Conservation (phyloP, 2,113 vertebrate species). For the Cyprinodon brontotheroides region DNA sequence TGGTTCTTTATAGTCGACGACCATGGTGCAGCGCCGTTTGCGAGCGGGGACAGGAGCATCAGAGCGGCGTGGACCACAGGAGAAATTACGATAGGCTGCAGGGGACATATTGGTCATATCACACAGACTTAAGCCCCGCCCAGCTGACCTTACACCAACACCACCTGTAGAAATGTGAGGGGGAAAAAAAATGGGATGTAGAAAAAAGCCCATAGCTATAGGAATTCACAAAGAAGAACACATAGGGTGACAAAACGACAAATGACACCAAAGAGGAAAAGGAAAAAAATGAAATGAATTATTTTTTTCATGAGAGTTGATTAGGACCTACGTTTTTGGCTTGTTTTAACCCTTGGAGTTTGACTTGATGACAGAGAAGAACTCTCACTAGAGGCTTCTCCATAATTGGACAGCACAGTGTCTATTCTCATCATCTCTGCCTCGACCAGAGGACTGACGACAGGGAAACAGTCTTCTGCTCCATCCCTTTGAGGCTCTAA, state of each 20-base stretch:
- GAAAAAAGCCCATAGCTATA: background rate
- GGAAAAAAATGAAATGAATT: background rate
- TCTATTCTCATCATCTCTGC: slow-evolving; percentile 71
- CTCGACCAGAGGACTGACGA: slow-evolving; percentile 64
- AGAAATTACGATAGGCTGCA: slow-evolving; percentile 68
- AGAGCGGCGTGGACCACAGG: slow-evolving; percentile 47
- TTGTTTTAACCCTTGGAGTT: slow-evolving; percentile 30
- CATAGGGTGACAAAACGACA: background rate
- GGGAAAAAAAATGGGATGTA: slow-evolving; percentile 18
- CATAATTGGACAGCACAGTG: slow-evolving; percentile 57
- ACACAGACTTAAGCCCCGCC: slow-evolving; percentile 78
- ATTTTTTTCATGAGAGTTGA: background rate
- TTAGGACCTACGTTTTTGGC: slow-evolving; percentile 59
- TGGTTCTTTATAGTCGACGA: slow-evolving; percentile 90
- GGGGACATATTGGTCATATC: slow-evolving; percentile 88
- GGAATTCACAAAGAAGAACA: background rate
- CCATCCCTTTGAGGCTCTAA: slow-evolving; percentile 26
- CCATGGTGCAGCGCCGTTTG: slow-evolving; percentile 81
- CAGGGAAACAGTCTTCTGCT: slow-evolving; percentile 19
- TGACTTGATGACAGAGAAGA: slow-evolving; percentile 24
- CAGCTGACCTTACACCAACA: slow-evolving; percentile 65
- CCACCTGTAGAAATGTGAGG: slow-evolving; percentile 74
- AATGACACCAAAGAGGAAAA: too few relatives aligned
- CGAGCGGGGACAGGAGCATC: slow-evolving; percentile 54
- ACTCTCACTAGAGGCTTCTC: slow-evolving; percentile 39